Percentiles rank a stretch among this genome's conserved stretches.
Conservation (phyloP, 2,888 invertebrate species). For the Enchytraeus crypticus region DNA sequence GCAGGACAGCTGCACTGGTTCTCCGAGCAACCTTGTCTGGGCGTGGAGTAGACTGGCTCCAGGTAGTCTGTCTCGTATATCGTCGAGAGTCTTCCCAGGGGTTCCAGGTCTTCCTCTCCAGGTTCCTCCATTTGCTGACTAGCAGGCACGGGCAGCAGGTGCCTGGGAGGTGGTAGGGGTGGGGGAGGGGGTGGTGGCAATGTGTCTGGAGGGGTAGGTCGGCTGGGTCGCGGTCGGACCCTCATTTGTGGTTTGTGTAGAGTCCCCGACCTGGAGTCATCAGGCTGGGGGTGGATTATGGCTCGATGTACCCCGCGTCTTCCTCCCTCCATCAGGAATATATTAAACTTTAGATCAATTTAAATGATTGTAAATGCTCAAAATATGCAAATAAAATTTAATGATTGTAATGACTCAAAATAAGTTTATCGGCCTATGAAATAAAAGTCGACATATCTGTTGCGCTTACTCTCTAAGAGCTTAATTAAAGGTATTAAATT, state of each 20-base stretch:
- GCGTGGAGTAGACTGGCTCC: background rate
- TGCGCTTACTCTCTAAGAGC: too few species aligned
- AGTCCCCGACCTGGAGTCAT: background rate
- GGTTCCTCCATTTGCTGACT: background rate
- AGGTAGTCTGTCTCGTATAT: background rate
- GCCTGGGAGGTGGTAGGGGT: background rate
- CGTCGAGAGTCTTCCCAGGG: background rate
- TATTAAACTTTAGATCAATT: too few species aligned
- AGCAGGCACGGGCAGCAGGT: background rate
- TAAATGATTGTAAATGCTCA: too few species aligned
- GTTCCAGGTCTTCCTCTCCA: background rate
- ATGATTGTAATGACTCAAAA: too few species aligned
- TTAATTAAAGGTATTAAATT: too few species aligned
- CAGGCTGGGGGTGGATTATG: background rate
- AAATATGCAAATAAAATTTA: too few species aligned
- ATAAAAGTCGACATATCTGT: too few species aligned
- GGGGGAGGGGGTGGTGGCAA: background rate
- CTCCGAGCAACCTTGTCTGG: background rate
- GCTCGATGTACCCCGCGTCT: background rate
- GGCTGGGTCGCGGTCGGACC: background rate
- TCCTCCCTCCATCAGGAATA: too few species aligned
- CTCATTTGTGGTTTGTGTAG: background rate
- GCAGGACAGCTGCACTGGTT: background rate
- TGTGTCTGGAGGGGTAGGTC: background rate
- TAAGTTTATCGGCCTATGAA: too few species aligned